A percentile compares a stretch with the other conserved stretches of the same genome.
Evolutionary conservation across 2,113 vertebrate genomes (phyloP).

Genomic region (Xenopus laevis): DNA sequence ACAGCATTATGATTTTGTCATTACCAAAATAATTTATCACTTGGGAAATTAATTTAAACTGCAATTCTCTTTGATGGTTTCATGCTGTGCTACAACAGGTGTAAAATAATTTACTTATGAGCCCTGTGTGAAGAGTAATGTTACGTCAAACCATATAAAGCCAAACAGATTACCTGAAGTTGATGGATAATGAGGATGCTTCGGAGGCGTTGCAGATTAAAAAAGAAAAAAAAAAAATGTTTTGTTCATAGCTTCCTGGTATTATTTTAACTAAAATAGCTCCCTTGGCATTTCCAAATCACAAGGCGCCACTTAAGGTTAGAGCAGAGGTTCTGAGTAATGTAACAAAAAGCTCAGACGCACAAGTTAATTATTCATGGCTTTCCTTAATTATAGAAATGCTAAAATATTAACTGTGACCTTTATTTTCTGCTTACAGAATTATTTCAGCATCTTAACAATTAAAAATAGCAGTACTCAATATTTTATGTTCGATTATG

Average conservation of each 20-base stretch:
- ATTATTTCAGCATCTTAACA: conserved; percentile 29
- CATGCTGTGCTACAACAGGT: conserved; percentile 19
- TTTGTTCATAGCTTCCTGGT: background rate
- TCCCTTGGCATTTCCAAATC: conserved; percentile 24
- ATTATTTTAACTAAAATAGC: conserved; percentile 20
- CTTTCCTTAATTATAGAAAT: conserved; percentile 39
- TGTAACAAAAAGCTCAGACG: conserved; percentile 33
- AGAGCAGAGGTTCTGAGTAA: conserved; percentile 32
- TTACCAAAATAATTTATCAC: conserved; percentile 29
- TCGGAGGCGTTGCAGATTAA: conserved; percentile 17
- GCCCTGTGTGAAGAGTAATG: conserved; percentile 14
- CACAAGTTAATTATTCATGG: conserved; percentile 32
- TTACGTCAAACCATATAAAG: conserved; percentile 13
- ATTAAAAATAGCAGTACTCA: conserved; percentile 32
- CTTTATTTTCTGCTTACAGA: conserved; percentile 37
- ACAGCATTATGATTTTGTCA: conserved; percentile 14
- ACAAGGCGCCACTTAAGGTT: conserved; percentile 17
- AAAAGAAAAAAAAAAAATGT: too few relatives aligned
- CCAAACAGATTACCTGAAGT: conserved; percentile 13
- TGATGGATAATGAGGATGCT: conserved; percentile 27
- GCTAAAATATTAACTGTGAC: conserved; percentile 43
- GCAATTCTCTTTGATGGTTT: conserved; percentile 1
- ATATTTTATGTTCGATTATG: conserved; percentile 35
- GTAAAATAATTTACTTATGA: conserved; percentile 23
- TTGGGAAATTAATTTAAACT: conserved; percentile 27